phyloP scores from a whole-genome alignment of 2,888 invertebrate species.

The Cantharis flavilabris region DNA sequence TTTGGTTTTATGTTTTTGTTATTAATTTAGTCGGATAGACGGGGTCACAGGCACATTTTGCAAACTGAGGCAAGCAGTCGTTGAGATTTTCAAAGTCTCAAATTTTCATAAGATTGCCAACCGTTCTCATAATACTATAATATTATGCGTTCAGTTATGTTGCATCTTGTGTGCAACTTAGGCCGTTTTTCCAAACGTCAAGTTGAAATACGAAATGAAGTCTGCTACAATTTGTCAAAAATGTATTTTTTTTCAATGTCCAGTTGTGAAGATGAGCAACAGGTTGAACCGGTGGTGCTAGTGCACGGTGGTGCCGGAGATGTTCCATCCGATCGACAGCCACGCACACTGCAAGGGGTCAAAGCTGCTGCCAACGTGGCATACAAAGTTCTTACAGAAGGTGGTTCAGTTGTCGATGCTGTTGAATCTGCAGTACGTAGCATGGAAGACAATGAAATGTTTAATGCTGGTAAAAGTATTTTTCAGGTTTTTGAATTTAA shows the following conservation, averaged over 20 bases:
- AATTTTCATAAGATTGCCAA: no score
- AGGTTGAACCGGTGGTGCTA: slow-evolving; percentile 66
- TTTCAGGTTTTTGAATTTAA: neutral
- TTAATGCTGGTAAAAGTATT: slow-evolving; percentile 72
- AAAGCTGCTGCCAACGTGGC: slow-evolving; percentile 67
- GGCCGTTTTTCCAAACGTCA: no score
- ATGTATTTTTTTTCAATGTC: neutral
- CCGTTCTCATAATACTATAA: no score
- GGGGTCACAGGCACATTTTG: no score
- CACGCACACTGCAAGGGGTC: slow-evolving; percentile 69
- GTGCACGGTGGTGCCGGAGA: slow-evolving; percentile 86
- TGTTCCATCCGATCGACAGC: slow-evolving; percentile 66
- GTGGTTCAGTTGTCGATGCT: slow-evolving; percentile 71
- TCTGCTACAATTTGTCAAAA: no score
- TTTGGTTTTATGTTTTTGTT: neutral
- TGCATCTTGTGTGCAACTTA: no score
- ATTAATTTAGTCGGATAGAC: no score
- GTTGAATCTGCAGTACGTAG: slow-evolving; percentile 77
- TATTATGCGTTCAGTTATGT: no score
- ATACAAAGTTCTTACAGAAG: slow-evolving; percentile 60
- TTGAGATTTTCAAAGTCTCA: no score
- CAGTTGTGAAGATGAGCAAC: slow-evolving; percentile 48
- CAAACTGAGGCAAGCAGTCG: no score
- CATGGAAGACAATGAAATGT: slow-evolving; percentile 78
- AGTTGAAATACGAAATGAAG: no score